Conservation (phyloP, 1,140 invertebrate species). For the Plodia interpunctella region DNA sequence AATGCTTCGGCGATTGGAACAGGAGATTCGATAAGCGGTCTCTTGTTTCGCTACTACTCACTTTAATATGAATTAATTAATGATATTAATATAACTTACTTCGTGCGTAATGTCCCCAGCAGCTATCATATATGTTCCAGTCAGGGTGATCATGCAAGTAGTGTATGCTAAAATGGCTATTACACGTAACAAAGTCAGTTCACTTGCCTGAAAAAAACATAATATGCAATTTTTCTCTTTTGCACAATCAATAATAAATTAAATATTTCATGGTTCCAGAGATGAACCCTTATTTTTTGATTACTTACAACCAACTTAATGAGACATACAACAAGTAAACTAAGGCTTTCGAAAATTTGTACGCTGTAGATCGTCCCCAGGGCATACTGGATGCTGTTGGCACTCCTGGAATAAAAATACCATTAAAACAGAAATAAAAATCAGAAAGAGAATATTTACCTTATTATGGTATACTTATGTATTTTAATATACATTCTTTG, state of each 20-base stretch:
- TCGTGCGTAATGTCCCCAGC: conserved; percentile 47
- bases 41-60: too few species aligned
- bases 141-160: conserved; percentile 28
- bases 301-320: conserved; percentile 40
- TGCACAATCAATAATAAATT: background rate
- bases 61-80: too few species aligned
- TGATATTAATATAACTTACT: conserved; percentile 28
- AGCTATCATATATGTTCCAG: conserved; percentile 43
- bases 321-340: conserved; percentile 34
- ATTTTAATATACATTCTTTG: too few species aligned
- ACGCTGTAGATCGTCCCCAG: conserved; percentile 43
- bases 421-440: too few species aligned
- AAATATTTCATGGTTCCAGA: too few species aligned
- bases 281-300: too few species aligned
- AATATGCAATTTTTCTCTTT: background rate
- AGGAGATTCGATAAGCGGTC: too few species aligned
- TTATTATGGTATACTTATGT: too few species aligned
- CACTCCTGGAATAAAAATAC: conserved; percentile 31
- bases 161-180: conserved; percentile 27
- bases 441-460: too few species aligned
- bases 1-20: too few species aligned
- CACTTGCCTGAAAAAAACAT: background rate
- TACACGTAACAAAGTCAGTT: conserved; percentile 24
- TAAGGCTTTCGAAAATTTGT: conserved; percentile 40
- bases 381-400: conserved; percentile 34